These are phyloP conservation scores for Sinelater perroti DNA, from an alignment of 2,888 invertebrate species.

Conservation along the genomic window DNA sequence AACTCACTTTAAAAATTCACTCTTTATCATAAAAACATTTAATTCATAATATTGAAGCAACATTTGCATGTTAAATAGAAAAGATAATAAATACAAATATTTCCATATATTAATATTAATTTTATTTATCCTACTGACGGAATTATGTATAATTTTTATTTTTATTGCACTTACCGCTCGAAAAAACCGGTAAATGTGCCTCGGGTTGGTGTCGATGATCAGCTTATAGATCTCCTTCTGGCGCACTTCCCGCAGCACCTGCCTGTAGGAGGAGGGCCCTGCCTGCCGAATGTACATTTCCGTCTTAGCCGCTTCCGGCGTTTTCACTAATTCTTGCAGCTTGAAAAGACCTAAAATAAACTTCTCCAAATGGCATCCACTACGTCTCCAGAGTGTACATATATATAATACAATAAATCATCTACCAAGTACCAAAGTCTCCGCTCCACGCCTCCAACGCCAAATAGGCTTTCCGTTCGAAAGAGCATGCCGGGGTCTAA, in stretches of 20 bases:
- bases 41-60: too few species aligned
- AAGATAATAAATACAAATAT: too few species aligned
- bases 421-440: not conserved
- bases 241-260: slow-evolving; percentile 81
- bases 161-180: slow-evolving; percentile 77
- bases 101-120: too few species aligned
- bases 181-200: slow-evolving; percentile 81
- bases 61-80: too few species aligned
- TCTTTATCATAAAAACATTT: too few species aligned
- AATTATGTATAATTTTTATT: too few species aligned
- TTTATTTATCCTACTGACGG: too few species aligned
- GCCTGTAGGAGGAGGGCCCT: slow-evolving; percentile 74
- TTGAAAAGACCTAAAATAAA: slow-evolving; percentile 76
- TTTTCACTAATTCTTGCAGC: slow-evolving; percentile 82
- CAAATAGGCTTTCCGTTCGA: not conserved
- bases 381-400: slow-evolving; percentile 19
- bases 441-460: not conserved
- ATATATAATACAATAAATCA: not conserved
- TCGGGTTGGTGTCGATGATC: slow-evolving; percentile 87
- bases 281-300: slow-evolving; percentile 84
- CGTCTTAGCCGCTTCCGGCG: slow-evolving; percentile 71
- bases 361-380: slow-evolving; percentile 37
- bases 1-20: too few species aligned
- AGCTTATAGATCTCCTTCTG: slow-evolving; percentile 88
- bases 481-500: not conserved